Evolutionary conservation across 1,140 invertebrate genomes (phyloP).

Genomic region (Drosophila nigrodunni): DNA sequence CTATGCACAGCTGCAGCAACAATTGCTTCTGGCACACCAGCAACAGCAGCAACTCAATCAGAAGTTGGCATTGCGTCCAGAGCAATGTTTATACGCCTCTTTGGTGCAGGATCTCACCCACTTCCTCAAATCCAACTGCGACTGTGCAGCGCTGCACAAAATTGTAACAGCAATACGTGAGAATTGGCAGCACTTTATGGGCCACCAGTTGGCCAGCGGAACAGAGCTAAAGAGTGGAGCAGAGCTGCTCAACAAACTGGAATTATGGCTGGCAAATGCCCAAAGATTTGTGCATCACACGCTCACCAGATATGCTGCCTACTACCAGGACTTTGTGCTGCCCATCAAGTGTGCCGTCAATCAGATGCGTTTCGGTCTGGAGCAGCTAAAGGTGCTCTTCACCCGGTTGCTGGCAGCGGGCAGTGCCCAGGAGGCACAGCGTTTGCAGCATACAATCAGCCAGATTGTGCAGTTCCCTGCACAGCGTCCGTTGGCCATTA

Average conservation of each 20-base stretch:
- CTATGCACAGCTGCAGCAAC: slow-evolving; percentile 68
- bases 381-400: slow-evolving; percentile 66
- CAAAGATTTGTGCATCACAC: slow-evolving; percentile 77
- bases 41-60: slow-evolving; percentile 81
- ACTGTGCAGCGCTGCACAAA: slow-evolving; percentile 52
- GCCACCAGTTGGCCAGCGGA: slow-evolving; percentile 26
- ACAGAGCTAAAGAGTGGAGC: slow-evolving; percentile 39
- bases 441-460: slow-evolving; percentile 53
- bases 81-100: slow-evolving; percentile 85
- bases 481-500: slow-evolving; percentile 50
- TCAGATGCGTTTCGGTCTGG: slow-evolving; percentile 68
- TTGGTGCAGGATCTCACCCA: slow-evolving; percentile 84
- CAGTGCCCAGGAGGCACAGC: slow-evolving; percentile 43
- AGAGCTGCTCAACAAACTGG: slow-evolving; percentile 65
- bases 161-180: slow-evolving; percentile 41
- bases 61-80: slow-evolving; percentile 86
- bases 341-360: slow-evolving; percentile 74
- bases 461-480: slow-evolving; percentile 72
- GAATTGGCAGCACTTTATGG: slow-evolving; percentile 53
- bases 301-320: slow-evolving; percentile 56
- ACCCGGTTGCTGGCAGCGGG: slow-evolving; percentile 50
- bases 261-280: slow-evolving; percentile 79
- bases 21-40: slow-evolving; percentile 69
- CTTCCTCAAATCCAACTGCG: slow-evolving; percentile 72
- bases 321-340: slow-evolving; percentile 79